Base-by-base conservation (phyloP, 2,113 vertebrate species). In the Chitala chitala region DNA sequence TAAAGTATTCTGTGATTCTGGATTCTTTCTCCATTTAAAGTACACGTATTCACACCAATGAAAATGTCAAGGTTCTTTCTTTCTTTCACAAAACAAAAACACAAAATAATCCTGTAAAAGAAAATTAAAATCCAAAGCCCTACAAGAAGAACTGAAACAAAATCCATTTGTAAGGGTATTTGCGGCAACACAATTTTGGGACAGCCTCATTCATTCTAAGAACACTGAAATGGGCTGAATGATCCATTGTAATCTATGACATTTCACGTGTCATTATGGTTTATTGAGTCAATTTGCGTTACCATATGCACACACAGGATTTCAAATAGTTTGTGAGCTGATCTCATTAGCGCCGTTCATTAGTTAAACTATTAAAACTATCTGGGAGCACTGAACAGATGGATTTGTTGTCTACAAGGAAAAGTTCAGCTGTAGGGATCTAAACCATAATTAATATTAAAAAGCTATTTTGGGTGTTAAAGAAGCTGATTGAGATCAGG, bases 221-320 rank as follows among this genome's bases (percentile, higher is more conserved):
- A 20, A 12, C 1, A 29, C 40, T 9, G 10, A 51, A 22, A 13
- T 22, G 7, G 15, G 68, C 7, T 4, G 15, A 15, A 31, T n/a
- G 68, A 13, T 33, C 50, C 46, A 51, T 61, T 75, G 76, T 73
- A 15, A 71, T 69, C 50, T 46, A 68, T 36, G 51, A 78, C 44
- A 69, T 61, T 71, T 20, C 26, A 53, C 64, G 69, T 75, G 58
- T 79, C 75, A 73, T 38, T 54, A 79, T 77, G 70, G 58, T 77
- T 81, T 79, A 74, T 64, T 22, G 70, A 77, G 77, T 76, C 77
- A 66, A 77, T 81, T 77, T 76, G 56, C 50, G 73, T 71, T 73
- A 65, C 75, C 80, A 75, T 71, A 75, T 81, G 80, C 46, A 68
- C 54, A 36, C 71, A 65, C 58, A 36, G 54, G 69, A 72, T 71